phyloP scores from a whole-genome alignment of 2,888 invertebrate genomes.

The Troglohyphantes excavatus region DNA sequence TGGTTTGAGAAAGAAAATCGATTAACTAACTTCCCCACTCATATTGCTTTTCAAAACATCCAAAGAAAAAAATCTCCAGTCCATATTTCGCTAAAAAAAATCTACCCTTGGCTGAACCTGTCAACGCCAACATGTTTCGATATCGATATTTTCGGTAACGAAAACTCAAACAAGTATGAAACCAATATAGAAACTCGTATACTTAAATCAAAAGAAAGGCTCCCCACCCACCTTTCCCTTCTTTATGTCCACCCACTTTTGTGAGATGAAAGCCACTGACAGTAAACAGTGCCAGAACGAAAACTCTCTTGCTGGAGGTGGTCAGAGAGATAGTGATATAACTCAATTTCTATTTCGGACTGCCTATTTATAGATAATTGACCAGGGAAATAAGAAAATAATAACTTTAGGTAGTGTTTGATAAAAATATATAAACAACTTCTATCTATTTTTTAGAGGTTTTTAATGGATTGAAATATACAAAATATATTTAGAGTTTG shows the following conservation, averaged over 20 bases:
- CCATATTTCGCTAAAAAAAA: background rate
- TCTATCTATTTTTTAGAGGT: too few relatives aligned
- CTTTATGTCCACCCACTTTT: background rate
- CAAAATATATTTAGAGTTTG: too few relatives aligned
- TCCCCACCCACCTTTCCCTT: background rate
- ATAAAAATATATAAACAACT: too few relatives aligned
- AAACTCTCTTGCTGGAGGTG: background rate
- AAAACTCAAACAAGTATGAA: slow-evolving; percentile 32
- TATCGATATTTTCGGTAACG: slow-evolving; percentile 22
- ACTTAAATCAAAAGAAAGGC: slow-evolving; percentile 52
- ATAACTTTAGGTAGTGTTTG: too few relatives aligned
- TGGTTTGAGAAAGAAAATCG: slow-evolving; percentile 17
- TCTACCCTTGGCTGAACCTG: background rate
- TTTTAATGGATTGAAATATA: too few relatives aligned
- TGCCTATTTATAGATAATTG: background rate
- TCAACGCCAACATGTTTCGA: slow-evolving; percentile 14
- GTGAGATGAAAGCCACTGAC: slow-evolving; percentile 16
- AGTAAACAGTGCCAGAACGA: slow-evolving; percentile 35
- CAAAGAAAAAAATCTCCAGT: background rate
- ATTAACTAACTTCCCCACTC: slow-evolving; percentile 13
- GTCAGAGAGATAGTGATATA: slow-evolving; percentile 9
- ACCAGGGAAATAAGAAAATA: too few relatives aligned
- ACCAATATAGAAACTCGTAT: slow-evolving; percentile 20
- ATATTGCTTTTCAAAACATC: slow-evolving; percentile 1
- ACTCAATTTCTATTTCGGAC: background rate